Evolutionary conservation across 2,113 vertebrate species (phyloP).

Genomic region (Nerophis lumbriciformis): DNA sequence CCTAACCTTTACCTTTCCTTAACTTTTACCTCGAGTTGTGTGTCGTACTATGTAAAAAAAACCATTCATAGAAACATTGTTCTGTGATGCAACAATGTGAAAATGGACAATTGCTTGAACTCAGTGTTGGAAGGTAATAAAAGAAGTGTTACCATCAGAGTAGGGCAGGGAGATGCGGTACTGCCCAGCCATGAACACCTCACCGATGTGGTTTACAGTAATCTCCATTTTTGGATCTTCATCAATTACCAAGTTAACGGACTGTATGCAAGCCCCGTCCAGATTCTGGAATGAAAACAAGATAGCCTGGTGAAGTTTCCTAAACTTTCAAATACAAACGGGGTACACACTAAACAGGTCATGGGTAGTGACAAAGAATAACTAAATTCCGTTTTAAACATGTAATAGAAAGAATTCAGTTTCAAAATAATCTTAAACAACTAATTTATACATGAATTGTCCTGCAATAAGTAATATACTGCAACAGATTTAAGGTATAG

Average conservation of each 20-base stretch:
- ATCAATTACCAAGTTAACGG: conserved; percentile 82
- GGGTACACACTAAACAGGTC: no score
- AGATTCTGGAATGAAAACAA: conserved; percentile 77
- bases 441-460: no score
- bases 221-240: conserved; percentile 89
- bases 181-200: conserved; percentile 85
- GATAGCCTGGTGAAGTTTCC: conserved; percentile 23
- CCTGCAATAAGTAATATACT: no score
- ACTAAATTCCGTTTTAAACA: no score
- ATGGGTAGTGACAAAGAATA: no score
- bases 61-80: background rate
- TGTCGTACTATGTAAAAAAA: no score
- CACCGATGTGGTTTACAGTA: conserved; percentile 85
- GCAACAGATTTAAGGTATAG: no score
- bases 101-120: background rate
- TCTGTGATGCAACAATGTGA: background rate
- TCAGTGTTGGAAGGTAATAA: conserved; percentile 11
- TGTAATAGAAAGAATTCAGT: no score
- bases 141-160: conserved; percentile 78
- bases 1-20: no score
- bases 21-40: background rate
- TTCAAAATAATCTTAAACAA: no score
- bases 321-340: background rate
- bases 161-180: conserved; percentile 91
- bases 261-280: conserved; percentile 91